phyloP scores from a whole-genome alignment of 2,888 invertebrate genomes.

The Cylindroiulus punctatus region DNA sequence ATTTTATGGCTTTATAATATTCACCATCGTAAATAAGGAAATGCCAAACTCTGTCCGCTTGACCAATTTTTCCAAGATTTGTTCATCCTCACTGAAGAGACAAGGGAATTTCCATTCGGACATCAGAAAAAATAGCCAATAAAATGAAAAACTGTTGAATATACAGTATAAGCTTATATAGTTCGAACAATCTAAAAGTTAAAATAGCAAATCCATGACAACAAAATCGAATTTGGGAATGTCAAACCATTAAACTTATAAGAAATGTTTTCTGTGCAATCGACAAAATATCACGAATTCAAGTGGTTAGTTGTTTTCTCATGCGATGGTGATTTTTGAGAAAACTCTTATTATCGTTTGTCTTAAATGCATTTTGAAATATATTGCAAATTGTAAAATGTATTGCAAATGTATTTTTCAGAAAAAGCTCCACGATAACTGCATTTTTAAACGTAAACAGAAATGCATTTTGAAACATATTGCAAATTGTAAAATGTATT shows the following conservation, averaged over 20 bases:
- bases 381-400: too few relatives aligned
- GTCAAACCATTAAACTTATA: background rate
- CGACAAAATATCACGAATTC: background rate
- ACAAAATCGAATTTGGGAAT: background rate
- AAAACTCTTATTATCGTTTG: background rate
- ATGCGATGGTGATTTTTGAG: background rate
- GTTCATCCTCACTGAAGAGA: background rate
- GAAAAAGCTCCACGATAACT: too few relatives aligned
- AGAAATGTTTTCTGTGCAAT: background rate
- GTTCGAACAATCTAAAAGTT: too few relatives aligned
- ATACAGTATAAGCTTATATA: too few relatives aligned
- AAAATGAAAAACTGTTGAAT: background rate
- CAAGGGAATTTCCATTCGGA: background rate
- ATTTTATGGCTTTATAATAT: background rate
- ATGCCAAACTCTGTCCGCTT: background rate
- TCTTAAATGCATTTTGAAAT: background rate
- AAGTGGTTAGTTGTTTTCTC: background rate
- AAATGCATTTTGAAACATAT: too few relatives aligned
- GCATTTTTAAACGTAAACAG: too few relatives aligned
- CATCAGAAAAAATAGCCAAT: background rate
- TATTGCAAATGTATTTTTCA: too few relatives aligned
- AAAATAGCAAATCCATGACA: background rate
- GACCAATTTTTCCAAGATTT: background rate
- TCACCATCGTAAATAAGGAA: background rate
- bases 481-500: too few relatives aligned